phyloP scores from a whole-genome alignment of 2,113 vertebrate genomes.

The Synchiropus splendidus region DNA sequence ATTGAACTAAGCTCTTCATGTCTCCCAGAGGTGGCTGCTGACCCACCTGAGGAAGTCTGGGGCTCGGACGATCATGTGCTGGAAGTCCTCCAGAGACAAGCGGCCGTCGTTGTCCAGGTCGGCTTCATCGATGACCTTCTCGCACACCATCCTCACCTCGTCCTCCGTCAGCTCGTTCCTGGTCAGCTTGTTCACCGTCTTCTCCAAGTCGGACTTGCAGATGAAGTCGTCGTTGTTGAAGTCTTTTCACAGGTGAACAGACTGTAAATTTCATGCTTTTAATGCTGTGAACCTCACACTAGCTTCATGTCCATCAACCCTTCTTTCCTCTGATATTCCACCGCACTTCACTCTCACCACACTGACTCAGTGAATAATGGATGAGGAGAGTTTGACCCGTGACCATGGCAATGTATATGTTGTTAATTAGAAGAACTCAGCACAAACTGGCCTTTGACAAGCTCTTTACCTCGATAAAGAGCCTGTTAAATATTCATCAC shows the following conservation, averaged over 20 bases:
- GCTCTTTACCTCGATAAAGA: slow-evolving; percentile 29
- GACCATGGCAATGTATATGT: slow-evolving; percentile 27
- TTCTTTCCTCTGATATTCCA: not conserved
- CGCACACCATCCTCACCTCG: slow-evolving; percentile 84
- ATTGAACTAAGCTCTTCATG: not conserved
- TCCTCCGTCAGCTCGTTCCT: slow-evolving; percentile 83
- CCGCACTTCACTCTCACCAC: not conserved
- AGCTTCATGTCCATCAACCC: not conserved
- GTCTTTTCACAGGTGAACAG: slow-evolving; percentile 58
- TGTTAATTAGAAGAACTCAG: slow-evolving; percentile 45
- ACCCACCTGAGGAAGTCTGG: slow-evolving; percentile 93
- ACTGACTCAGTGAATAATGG: slow-evolving; percentile 38
- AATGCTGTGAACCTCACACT: no score
- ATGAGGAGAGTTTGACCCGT: slow-evolving; percentile 47
- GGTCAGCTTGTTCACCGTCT: slow-evolving; percentile 85
- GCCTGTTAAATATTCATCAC: slow-evolving; percentile 51
- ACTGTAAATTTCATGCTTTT: no score
- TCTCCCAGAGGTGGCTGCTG: not conserved
- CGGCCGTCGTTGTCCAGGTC: slow-evolving; percentile 88
- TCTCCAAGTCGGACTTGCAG: slow-evolving; percentile 86
- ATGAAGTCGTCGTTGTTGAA: slow-evolving; percentile 93
- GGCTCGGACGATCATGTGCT: slow-evolving; percentile 85
- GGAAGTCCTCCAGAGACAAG: slow-evolving; percentile 90
- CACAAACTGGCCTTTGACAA: slow-evolving; percentile 26
- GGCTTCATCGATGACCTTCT: slow-evolving; percentile 90